A percentile compares a stretch with the other conserved stretches of the same genome.
These are phyloP conservation scores for Andrena bucephala DNA, from an alignment of 2,888 invertebrate species.

Conservation along the genomic window DNA sequence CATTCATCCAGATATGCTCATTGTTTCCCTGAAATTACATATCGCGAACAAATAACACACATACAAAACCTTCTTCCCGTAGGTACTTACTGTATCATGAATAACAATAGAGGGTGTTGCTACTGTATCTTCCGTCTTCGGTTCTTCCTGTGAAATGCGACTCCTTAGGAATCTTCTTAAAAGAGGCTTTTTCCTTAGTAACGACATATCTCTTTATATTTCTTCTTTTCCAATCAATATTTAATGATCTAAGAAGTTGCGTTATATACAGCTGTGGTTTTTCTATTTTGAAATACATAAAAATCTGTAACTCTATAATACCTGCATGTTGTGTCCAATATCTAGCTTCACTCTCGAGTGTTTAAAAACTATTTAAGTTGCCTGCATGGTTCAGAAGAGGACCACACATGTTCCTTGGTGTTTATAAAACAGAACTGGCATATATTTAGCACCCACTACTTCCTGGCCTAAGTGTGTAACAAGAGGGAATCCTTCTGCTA, in stretches of 20 bases:
- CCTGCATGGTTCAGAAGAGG: constrained; percentile 67
- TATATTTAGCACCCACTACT: constrained; percentile 79
- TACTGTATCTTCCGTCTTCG: constrained; percentile 18
- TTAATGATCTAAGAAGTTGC: neutral
- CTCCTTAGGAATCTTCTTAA: constrained; percentile 49
- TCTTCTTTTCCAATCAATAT: neutral
- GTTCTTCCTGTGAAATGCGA: constrained; percentile 29
- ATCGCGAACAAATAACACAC: neutral
- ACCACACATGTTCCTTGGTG: constrained; percentile 74
- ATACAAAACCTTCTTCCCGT: neutral
- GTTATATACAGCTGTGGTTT: neutral
- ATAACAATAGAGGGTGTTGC: constrained; percentile 40
- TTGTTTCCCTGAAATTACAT: constrained; percentile 49
- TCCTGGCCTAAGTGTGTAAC: constrained; percentile 14
- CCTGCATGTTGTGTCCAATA: constrained; percentile 1
- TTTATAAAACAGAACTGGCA: constrained; percentile 79
- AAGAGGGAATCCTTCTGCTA: constrained; percentile 18
- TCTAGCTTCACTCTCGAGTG: constrained; percentile 37
- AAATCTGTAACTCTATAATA: constrained; percentile 10
- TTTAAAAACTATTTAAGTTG: constrained; percentile 67
- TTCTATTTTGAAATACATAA: neutral
- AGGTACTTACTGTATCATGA: constrained; percentile 47
- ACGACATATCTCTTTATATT: constrained; percentile 53
- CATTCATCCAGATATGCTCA: constrained; percentile 78
- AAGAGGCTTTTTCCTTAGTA: constrained; percentile 48